Evolutionary conservation across 30 jellyfish, hydroid and myxozoan genomes (phyloP), one percentile per base, ranked within the genome.

Genomic region (Haliclystus octoradiatus): DNA sequence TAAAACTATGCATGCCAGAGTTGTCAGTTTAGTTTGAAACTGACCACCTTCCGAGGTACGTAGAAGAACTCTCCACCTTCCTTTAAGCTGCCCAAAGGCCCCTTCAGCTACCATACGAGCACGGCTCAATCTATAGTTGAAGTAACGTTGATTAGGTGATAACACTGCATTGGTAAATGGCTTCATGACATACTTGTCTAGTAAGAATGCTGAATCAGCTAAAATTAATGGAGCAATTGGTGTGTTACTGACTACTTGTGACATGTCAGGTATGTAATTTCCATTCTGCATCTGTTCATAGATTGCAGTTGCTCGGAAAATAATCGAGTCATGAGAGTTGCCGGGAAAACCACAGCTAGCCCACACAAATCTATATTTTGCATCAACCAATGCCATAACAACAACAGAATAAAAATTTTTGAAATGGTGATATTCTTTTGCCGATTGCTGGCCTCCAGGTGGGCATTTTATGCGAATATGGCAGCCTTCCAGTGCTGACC

Each of bases 121-220:
- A 12, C 52, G 61, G 67, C 83, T 72, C 25, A 72, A 34, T 28
- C 76, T 74, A 34, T 72, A 72, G 75, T 72, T 72, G 52, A 53
- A 72, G 75, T 72, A 53, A 4, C 74, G 67, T 63, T 74, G 71
- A 76, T 62, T 34, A 46, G 63, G 40, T 13, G 85, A 53, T 63
- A 35, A 28, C 34, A 74, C 50, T 52, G 72, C 85, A 64, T 74
- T 74, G 28, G 62, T 52, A 31, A 62, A 74, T 49, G 77, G 85
- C 85, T 64, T 74, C 85, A 74, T 74, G 22, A 64, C 28, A 66
- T 70, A 74, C 28, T 76, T 27, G 50, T 25, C 27, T 49, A 40
- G 62, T 2, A 52, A 82, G 63, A 78, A 68, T 33, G 92, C 92
- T 31, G 92, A 78, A 74, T 82, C 94, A 5, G 81, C 94, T 34